These are phyloP conservation scores for Copidosoma aretas DNA, from an alignment of 2,888 invertebrate species.

Conservation along the genomic window DNA sequence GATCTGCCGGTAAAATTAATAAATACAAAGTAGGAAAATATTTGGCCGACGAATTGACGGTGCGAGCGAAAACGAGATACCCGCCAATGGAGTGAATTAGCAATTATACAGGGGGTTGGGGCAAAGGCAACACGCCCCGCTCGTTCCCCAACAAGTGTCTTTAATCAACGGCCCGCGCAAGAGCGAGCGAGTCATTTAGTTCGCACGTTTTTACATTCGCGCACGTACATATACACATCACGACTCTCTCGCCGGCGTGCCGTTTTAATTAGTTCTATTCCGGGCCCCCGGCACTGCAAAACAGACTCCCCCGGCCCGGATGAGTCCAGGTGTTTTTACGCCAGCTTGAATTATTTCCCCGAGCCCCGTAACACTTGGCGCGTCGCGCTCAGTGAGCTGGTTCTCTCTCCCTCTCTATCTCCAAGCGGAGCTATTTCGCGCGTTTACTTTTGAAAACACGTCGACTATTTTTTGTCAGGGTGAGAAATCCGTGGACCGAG, in stretches of 20 bases:
- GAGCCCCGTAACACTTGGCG: neutral
- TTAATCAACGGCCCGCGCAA: constrained; percentile 34
- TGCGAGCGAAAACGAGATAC: neutral
- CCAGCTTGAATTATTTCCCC: constrained; percentile 1
- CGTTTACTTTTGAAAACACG: too few relatives aligned
- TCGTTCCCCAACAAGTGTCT: constrained; percentile 32
- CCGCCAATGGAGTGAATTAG: neutral
- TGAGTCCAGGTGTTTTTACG: constrained; percentile 7
- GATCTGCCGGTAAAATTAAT: too few relatives aligned
- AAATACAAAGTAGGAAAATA: too few relatives aligned
- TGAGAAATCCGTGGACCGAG: too few relatives aligned
- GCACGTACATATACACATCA: neutral
- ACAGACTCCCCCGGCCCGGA: neutral
- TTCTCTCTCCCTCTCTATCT: too few relatives aligned
- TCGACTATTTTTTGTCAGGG: too few relatives aligned
- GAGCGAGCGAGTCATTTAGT: constrained; percentile 22
- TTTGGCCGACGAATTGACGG: too few relatives aligned
- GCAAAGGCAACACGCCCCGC: too few relatives aligned
- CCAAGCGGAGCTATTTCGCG: too few relatives aligned
- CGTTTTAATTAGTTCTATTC: constrained; percentile 44
- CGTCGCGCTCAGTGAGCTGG: too few relatives aligned
- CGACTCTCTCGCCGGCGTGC: constrained; percentile 22
- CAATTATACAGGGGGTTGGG: too few relatives aligned
- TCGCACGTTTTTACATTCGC: constrained; percentile 37
- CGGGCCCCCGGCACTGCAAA: constrained; percentile 32